Evolutionary conservation across 2,113 vertebrate species (phyloP), one percentile per base, ranked within the genome.

Genomic region (Ariopsis seemanni): DNA sequence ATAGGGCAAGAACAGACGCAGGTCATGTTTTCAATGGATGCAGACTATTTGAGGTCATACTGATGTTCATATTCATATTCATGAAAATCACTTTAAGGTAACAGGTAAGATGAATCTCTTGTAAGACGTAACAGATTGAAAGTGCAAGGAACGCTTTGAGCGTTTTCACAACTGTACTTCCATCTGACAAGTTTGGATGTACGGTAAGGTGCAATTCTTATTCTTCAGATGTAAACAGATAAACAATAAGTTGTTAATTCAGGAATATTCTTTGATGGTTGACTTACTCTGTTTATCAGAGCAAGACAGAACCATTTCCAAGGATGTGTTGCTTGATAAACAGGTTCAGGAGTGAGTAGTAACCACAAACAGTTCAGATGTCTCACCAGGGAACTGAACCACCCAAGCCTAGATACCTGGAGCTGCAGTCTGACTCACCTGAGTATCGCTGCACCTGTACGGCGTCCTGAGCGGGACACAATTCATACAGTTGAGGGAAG

Each of bases 381-480:
- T 83, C 63, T 67, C 82, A 71, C 0, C 5, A 14, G 79, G 79
- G 27, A 18, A n/a, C 8, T 10, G 14, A 69, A 8, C 15, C 62
- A 86, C 62, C 75, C 50, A 63, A 63, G 48, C 71, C n/a, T 9
- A 55, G 58, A 65, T 67, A 9, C 15, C 79, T 75, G 67, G 6
- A 34, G 11, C 65, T 48, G 78, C 34, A 0, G 0, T 14, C 60
- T n/a, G 52, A 90, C 78, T 85, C 52, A 85, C 83, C 83, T 85
- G 86, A 1, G 81, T 62, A 53, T 85, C 27, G 34, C 30, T 86
- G 74, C 88, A 89, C 84, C 80, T 89, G 86, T 55, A 80, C 85
- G 77, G 85, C 42, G 75, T 52, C 85, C 60, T 65, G 60, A 50
- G 20, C 1, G 48, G 85, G 60, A 86, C 85, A 65, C 42, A 27